Evolutionary conservation across 1,140 invertebrate genomes (phyloP).

Genomic region (Popillia japonica): DNA sequence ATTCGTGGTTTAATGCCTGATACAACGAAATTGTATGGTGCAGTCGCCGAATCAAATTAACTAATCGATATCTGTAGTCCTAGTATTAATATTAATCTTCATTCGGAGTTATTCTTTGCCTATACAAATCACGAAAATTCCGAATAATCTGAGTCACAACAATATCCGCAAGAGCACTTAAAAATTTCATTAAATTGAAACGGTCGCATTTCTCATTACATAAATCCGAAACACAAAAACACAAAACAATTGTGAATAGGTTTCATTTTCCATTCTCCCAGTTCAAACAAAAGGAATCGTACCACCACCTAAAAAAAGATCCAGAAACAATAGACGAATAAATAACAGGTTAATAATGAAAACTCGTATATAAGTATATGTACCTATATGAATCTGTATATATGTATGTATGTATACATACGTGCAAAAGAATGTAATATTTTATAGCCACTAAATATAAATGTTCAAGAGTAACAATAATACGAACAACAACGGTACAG

Average conservation of each 20-base stretch:
- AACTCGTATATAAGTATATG: neutral
- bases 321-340: constrained; percentile 23
- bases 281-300: constrained; percentile 17
- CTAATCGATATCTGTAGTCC: neutral
- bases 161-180: neutral
- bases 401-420: neutral
- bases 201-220: constrained; percentile 18
- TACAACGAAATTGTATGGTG: too few relatives aligned
- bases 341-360: constrained; percentile 35
- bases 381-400: neutral
- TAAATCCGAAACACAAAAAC: neutral
- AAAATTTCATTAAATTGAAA: constrained; percentile 24
- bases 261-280: constrained; percentile 30
- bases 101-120: neutral
- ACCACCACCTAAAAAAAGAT: constrained; percentile 2
- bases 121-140: neutral
- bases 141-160: neutral
- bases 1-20: too few relatives aligned
- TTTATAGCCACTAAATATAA: constrained; percentile 35
- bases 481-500: constrained; percentile 3
- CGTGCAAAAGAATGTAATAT: constrained; percentile 25
- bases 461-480: constrained; percentile 27
- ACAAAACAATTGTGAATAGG: neutral
- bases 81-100: neutral
- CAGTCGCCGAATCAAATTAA: neutral